Evolutionary conservation across 1,140 invertebrate genomes (phyloP), one percentile per base, ranked within the genome.

Genomic region (Phymorhynchus buccinoides): DNA sequence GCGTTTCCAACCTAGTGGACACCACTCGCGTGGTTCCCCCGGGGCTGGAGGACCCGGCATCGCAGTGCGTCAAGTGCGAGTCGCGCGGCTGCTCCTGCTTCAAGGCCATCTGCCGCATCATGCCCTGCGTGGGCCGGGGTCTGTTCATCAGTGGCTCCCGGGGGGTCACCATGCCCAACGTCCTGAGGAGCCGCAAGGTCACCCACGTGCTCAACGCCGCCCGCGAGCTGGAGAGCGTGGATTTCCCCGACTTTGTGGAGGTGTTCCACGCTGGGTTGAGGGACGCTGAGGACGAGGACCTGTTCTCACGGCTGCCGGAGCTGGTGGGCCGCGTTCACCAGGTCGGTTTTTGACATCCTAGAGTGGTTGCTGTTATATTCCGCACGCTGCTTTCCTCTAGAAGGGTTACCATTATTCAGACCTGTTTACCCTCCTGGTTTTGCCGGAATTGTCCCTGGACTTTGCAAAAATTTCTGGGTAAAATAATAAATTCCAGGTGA

Each of bases 171-270:
- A 91, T 91, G n/a, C 90, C 93, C 22, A 90, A 93, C 32, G 87
- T 95, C 22, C 85, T 91, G 27, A 86, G 92, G 42, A 88, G 94
- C 30, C 82, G 68, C 48, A 94, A 94, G 32, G 94, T 96, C 35
- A 95, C 94, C 0, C 95, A 95, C 87, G 95, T 98, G 3, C 94
- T 98, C n/a, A 97, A 96, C 90, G 96, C 95, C 12, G 96, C 97
- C 0, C 95, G 95, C 0, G 96, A 97, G 90, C 93, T 97, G 27
- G 96, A 96, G 0, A 95, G 95, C 32, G 71, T 86, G 41, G 78
- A 30, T 2, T 88, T 88, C n/a, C 87, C 86, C 32, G 41, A 39
- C 1, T 30, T 41, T 37, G 81, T 92, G 14, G 88, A 91, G 44
- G 81, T 92, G 42, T 87, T 89, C 9, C 89, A 89, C 84, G 95